Conservation (phyloP, 2,113 vertebrate species). For the Tautogolabrus adspersus region DNA sequence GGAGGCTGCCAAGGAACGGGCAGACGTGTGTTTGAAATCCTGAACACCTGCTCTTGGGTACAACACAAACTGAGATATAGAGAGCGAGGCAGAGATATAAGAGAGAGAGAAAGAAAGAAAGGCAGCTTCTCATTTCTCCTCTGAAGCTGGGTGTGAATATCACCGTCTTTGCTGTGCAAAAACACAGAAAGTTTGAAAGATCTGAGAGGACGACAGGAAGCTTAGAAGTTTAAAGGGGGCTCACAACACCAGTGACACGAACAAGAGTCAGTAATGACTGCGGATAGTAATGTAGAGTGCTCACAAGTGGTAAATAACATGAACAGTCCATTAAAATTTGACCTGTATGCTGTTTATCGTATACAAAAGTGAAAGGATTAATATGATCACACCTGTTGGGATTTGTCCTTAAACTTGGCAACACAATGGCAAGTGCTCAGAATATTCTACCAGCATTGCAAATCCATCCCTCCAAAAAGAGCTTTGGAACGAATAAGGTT, state of each 20-base stretch:
- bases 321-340: neutral
- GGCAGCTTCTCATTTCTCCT: constrained; percentile 6
- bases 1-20: constrained; percentile 51
- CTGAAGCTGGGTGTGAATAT: constrained; percentile 5
- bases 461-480: constrained; percentile 1
- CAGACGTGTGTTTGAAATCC: constrained; percentile 69
- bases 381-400: neutral
- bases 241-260: constrained; percentile 18
- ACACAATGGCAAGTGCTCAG: neutral
- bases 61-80: constrained; percentile 57
- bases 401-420: neutral
- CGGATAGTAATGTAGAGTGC: constrained; percentile 6
- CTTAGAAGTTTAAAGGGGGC: constrained; percentile 26
- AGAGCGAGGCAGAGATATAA: constrained; percentile 13
- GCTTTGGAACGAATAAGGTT: constrained; percentile 5
- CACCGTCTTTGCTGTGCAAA: constrained; percentile 1
- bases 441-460: neutral
- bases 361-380: neutral
- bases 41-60: constrained; percentile 65
- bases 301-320: neutral
- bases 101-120: constrained; percentile 3
- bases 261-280: constrained; percentile 10
- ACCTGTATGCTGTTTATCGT: neutral
- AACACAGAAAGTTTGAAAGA: constrained; percentile 11
- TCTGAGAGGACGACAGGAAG: neutral